Base-by-base conservation (phyloP, 2,797 vertebrate species). In the Enteromius mattozi region DNA sequence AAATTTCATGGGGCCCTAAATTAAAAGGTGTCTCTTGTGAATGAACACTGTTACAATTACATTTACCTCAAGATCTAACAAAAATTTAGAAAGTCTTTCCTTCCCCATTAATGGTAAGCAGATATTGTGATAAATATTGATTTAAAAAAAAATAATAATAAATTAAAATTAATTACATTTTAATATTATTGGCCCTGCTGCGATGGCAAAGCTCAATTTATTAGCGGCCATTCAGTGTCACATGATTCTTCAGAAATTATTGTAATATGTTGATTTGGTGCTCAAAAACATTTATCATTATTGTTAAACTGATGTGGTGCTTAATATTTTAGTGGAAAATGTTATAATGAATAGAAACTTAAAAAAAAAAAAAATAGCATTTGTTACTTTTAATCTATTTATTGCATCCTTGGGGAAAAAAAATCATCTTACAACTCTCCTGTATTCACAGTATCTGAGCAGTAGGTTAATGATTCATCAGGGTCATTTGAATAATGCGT, bases 321-420 rank as follows among this genome's bases (percentile, higher is more conserved):
- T 75, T 75, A n/a, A 35, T 75, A 75, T 35, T 37, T n/a, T 75
- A 21, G 47, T 30, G 24, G 45, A 74, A 47, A 74, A 24, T 74
- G 40, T 47, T 27, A 33, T 49, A 2, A 16, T 27, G 3, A 45
- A 71, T 47, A 71, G 24, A 49, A 30, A 49, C 24, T 71, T 47
- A 6, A 71, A 71, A 45, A 45, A 6, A 42, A 9, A 24, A 3
- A 27, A 45, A 21, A 37, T 47, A 30, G 16, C 27, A 16, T 10
- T 33, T n/a, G 21, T 56, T 8, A 27, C n/a, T 14, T 56, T n/a
- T 35, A 33, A 35, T 24, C 5, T 37, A 7, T 56, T 37, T 37
- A 37, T 56, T 49, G 49, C 7, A 17, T 51, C 12, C 16, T 35
- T 54, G 10, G 56, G 9, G 21, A 10, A 56, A 1, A 56, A 61